These are phyloP conservation scores for human (Homo sapiens) DNA, from an alignment of 2,113 vertebrate genomes.

Conservation along the genomic window GRCh38 chr4:74043501-74044000, in stretches of 20 bases:
- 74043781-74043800: not conserved
- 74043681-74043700: not conserved
- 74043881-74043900: not conserved
- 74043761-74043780: not conserved
- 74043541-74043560: not conserved
- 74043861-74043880: not conserved
- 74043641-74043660: not conserved
- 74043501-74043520: not conserved
- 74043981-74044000: conserved; percentile 16
- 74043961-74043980: not conserved
- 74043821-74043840: not conserved
- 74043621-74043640: not conserved
- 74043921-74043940: conserved; percentile 39
- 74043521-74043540: not conserved
- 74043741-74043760: not conserved
- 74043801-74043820: not conserved
- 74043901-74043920: not conserved
- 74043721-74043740: not conserved
- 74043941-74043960: not conserved
- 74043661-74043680: not conserved
- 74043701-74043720: not conserved
- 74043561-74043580: not conserved
- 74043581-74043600: not conserved
- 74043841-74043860: not conserved
- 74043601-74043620: not conserved